Percentiles rank a stretch among this genome's conserved stretches.
These are phyloP conservation scores for Uromys caudimaculatus DNA, from an alignment of 2,797 vertebrate species.

Conservation along the genomic window DNA sequence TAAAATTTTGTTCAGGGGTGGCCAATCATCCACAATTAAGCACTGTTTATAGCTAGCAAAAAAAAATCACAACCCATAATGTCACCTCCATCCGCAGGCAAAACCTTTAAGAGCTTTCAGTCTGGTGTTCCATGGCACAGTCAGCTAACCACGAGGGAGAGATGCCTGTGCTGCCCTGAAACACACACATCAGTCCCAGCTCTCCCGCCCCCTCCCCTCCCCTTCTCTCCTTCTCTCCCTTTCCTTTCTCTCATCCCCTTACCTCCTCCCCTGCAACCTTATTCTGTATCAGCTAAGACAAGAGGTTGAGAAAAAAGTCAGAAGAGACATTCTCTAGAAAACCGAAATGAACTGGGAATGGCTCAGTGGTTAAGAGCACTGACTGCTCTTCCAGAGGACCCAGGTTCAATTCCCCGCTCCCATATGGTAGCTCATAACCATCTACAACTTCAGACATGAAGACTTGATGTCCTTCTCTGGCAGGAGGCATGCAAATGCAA, in stretches of 20 bases:
- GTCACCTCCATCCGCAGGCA: neutral
- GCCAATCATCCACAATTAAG: slow-evolving; percentile 19
- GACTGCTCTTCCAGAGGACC: neutral
- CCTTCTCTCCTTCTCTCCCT: neutral
- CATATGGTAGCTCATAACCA: neutral
- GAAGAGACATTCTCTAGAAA: neutral
- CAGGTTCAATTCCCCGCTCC: neutral
- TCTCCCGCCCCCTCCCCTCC: slow-evolving; percentile 23
- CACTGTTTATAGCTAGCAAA: neutral
- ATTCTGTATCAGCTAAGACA: neutral
- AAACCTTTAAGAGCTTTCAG: neutral
- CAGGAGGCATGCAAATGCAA: neutral
- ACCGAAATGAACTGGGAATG: slow-evolving; percentile 4
- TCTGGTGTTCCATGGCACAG: slow-evolving; percentile 3
- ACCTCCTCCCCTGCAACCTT: neutral
- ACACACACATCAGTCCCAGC: neutral
- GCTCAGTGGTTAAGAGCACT: neutral
- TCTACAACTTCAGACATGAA: neutral
- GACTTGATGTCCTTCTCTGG: neutral
- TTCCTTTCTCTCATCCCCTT: neutral
- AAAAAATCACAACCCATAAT: neutral
- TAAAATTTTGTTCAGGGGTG: slow-evolving; percentile 7
- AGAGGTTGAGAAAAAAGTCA: neutral
- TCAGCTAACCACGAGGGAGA: slow-evolving; percentile 10
- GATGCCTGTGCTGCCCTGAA: neutral